These are phyloP conservation scores for Dynastes tityus DNA, from an alignment of 2,888 invertebrate genomes.

Conservation along the genomic window DNA sequence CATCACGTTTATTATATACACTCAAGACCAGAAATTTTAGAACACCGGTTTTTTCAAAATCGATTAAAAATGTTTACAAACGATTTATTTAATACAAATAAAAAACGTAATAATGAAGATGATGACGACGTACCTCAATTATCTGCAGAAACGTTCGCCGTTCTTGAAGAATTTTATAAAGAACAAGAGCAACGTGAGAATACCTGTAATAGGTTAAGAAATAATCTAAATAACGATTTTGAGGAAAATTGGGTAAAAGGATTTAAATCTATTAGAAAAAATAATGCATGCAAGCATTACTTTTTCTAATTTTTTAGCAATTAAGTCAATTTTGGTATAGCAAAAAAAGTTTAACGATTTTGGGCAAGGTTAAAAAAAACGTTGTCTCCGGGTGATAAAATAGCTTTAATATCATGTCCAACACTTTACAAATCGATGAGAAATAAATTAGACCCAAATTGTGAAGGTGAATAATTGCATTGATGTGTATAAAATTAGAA, in stretches of 20 bases:
- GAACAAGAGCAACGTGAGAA: conserved; percentile 80
- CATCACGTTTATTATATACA: too few relatives aligned
- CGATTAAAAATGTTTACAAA: too few relatives aligned
- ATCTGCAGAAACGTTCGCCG: conserved; percentile 81
- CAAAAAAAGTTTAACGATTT: too few relatives aligned
- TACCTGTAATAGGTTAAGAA: conserved; percentile 58
- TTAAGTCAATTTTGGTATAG: conserved; percentile 98
- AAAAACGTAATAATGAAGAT: too few relatives aligned
- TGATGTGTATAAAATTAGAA: conserved; percentile 51
- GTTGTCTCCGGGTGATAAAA: conserved; percentile 74
- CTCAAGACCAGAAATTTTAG: too few relatives aligned
- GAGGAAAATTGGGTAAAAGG: conserved; percentile 87
- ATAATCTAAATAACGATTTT: conserved; percentile 73
- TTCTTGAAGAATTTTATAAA: conserved; percentile 83
- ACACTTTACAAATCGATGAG: conserved; percentile 83
- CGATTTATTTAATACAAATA: too few relatives aligned
- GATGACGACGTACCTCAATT: conserved; percentile 79
- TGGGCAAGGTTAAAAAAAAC: too few relatives aligned
- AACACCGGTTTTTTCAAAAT: too few relatives aligned
- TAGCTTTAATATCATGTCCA: conserved; percentile 92
- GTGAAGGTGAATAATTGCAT: conserved; percentile 69
- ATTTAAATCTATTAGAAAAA: neutral
- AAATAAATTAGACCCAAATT: conserved; percentile 70
- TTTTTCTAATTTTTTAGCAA: conserved; percentile 77
- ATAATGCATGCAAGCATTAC: neutral